These are phyloP conservation scores for Tympanoctomys barrerae DNA, from an alignment of 2,797 vertebrate species.

Conservation along the genomic window DNA sequence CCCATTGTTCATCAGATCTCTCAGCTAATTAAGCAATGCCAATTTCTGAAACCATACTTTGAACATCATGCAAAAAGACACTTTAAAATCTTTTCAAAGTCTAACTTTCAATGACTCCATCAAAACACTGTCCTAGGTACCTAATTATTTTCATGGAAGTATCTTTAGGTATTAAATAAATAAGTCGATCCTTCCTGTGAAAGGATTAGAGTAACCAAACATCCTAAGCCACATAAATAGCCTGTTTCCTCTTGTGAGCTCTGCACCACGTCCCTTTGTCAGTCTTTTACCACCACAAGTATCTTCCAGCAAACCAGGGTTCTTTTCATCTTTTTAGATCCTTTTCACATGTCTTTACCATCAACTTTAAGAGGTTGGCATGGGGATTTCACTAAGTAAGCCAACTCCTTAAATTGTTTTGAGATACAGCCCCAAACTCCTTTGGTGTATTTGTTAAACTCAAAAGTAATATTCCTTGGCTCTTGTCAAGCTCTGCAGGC, in stretches of 20 bases:
- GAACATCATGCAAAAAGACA: not conserved
- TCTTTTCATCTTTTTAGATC: not conserved
- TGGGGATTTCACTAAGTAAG: slow-evolving; percentile 44
- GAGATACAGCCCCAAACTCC: slow-evolving; percentile 20
- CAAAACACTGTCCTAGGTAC: not conserved
- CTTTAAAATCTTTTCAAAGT: not conserved
- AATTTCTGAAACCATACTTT: not conserved
- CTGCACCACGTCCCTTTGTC: accelerated
- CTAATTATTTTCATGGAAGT: not conserved
- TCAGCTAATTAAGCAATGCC: accelerated
- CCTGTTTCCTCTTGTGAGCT: not conserved
- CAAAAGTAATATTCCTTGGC: not conserved
- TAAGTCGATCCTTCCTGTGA: not conserved
- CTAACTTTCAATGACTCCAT: not conserved
- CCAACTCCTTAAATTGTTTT: slow-evolving; percentile 45
- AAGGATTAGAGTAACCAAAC: not conserved
- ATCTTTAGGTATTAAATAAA: not conserved
- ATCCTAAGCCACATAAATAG: accelerated
- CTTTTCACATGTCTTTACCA: slow-evolving; percentile 11
- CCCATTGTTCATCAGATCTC: not conserved
- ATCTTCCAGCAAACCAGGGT: not conserved
- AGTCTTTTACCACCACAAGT: accelerated
- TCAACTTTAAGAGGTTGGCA: not conserved
- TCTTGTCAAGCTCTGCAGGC: not conserved
- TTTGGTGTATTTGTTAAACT: slow-evolving; percentile 45